Evolutionary conservation across 2,888 invertebrate genomes (phyloP), one percentile per base, ranked within the genome.

Genomic region (Baccha elongata): DNA sequence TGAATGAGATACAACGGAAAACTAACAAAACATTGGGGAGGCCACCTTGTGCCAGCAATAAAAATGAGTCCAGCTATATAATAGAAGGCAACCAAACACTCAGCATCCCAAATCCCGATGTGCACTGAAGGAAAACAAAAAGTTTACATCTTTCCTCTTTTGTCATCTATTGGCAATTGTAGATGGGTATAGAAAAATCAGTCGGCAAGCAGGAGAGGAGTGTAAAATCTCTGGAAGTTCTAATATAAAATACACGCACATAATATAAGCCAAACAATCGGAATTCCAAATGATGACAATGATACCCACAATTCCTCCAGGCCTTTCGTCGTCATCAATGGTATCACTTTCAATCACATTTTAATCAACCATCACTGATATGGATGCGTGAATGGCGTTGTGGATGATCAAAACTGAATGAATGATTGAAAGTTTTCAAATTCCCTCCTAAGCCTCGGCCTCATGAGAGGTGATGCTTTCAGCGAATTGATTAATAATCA

Each of bases 1-100:
- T 85, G 85, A 86, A 86, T 86, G 84, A 84, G 73, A 55, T 73
- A 69, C 78, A 78, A 60, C 44, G 44, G 58, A 29, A 78, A 65
- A 48, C 60, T 52, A 84, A 68, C 52, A 78, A 58, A 46, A 72
- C 53, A 78, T 42, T 55, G 29, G 62, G 13, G 48, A 64, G 78
- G 68, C 73, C 62, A 83, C 83, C 78, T 73, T 83, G 72, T 78
- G 78, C 62, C 72, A 50, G 68, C 72, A 73, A 83, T 83, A 83
- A 83, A 83, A 83, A 83, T 83, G 78, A 83, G 67, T 67, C 62
- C 48, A 58, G 32, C 35, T n/a, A n/a, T n/a, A 21, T 13, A 44
- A n/a, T n/a, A 11, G 15, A 19, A 64, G 32, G 6, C 26, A 55
- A 44, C 46, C 21, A n/a, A 21, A 46, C 21, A 37, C 5, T 6